Evolutionary conservation across 92 coral and sea anemone species (phyloP).

Genomic region (Metridium senile): DNA sequence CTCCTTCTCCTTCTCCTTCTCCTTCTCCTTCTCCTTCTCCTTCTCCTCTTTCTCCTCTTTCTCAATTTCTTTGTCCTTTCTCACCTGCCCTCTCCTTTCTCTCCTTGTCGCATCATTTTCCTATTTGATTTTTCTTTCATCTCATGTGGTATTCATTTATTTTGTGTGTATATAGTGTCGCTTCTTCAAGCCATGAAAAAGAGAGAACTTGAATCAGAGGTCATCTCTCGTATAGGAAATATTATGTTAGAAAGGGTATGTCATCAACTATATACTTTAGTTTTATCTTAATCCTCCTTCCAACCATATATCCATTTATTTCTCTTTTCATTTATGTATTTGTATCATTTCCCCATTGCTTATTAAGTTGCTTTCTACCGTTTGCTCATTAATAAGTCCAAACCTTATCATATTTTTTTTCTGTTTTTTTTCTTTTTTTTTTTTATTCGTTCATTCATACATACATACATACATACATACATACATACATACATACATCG

Average conservation of each 20-base stretch:
- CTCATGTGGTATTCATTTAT: not conserved
- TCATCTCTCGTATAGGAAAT: conserved; percentile 82
- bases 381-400: too few species aligned
- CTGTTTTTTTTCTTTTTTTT: too few species aligned
- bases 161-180: conserved; percentile 46
- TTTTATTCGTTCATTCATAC: too few species aligned
- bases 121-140: not conserved
- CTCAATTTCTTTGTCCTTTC: not conserved
- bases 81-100: not conserved
- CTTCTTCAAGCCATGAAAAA: conserved; percentile 76
- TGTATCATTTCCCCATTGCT: too few species aligned
- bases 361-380: too few species aligned
- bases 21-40: not conserved
- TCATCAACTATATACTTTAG: too few species aligned
- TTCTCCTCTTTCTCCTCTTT: not conserved
- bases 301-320: too few species aligned
- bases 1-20: not conserved
- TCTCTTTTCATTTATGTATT: too few species aligned
- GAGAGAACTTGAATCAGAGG: conserved; percentile 62
- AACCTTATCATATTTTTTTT: too few species aligned
- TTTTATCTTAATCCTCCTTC: too few species aligned
- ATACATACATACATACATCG: too few species aligned
- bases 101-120: not conserved
- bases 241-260: conserved; percentile 88
- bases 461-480: too few species aligned